phyloP scores from a whole-genome alignment of 2,113 vertebrate genomes.

The Ia io region DNA sequence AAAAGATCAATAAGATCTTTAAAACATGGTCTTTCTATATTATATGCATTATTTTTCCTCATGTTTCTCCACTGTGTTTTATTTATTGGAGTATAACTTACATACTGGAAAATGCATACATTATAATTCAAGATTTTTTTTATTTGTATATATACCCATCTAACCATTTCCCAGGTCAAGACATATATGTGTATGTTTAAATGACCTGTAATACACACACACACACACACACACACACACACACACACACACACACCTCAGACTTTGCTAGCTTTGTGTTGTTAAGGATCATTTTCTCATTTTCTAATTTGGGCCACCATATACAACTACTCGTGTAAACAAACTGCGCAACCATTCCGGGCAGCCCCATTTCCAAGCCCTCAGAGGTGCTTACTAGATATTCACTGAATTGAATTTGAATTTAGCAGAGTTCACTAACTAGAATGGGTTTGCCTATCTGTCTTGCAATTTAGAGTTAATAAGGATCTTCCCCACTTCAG shows the following conservation, averaged over 20 bases:
- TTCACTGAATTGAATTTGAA: not conserved
- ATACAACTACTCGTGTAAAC: not conserved
- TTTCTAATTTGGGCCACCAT: not conserved
- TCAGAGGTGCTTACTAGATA: not conserved
- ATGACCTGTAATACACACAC: not conserved
- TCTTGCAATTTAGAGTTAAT: not conserved
- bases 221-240: too few relatives aligned
- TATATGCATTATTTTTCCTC: not conserved
- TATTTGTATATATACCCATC: not conserved
- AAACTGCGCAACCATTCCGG: not conserved
- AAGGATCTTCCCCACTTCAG: not conserved
- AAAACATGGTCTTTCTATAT: not conserved
- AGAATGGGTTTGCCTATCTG: not conserved
- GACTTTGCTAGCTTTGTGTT: not conserved
- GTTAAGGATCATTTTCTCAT: not conserved
- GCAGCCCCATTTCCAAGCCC: not conserved
- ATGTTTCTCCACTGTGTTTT: not conserved
- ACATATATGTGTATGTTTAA: not conserved
- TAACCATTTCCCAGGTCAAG: not conserved
- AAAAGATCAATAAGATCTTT: not conserved
- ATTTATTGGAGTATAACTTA: not conserved
- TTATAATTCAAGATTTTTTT: not conserved
- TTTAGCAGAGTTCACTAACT: not conserved
- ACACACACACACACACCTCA: not conserved
- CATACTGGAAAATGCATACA: not conserved